phyloP scores from a whole-genome alignment of 2,797 vertebrate species.

The Pelodytes ibericus region DNA sequence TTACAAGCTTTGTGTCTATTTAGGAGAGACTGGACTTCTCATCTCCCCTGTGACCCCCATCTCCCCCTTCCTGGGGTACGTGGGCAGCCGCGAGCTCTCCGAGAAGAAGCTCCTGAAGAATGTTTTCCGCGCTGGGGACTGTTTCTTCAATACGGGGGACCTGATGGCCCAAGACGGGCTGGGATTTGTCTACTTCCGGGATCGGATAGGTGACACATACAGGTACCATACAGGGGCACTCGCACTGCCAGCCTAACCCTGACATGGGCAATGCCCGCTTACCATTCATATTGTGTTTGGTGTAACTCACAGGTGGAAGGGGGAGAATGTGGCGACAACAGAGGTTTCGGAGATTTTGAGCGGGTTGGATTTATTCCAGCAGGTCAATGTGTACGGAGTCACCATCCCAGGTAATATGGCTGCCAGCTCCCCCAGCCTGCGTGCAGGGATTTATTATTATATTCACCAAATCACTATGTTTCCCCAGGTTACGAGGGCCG shows the following conservation, averaged over 20 bases:
- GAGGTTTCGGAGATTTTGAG: constrained; percentile 82
- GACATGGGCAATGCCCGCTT: neutral
- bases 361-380: constrained; percentile 79
- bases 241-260: neutral
- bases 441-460: too few species aligned
- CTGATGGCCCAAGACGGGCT: constrained; percentile 65
- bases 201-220: constrained; percentile 71
- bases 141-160: constrained; percentile 72
- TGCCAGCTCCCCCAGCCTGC: too few species aligned
- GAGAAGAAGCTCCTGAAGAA: constrained; percentile 65
- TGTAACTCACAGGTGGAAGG: constrained; percentile 96
- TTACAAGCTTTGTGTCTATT: neutral
- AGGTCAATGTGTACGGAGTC: constrained; percentile 85
- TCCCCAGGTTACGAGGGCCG: constrained; percentile 81
- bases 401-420: constrained; percentile 76
- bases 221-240: constrained; percentile 44
- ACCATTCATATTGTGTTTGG: too few species aligned
- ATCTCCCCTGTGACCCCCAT: constrained; percentile 66
- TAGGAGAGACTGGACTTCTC: constrained; percentile 71
- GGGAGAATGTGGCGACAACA: constrained; percentile 88
- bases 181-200: constrained; percentile 68
- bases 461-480: neutral
- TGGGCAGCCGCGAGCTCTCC: constrained; percentile 62
- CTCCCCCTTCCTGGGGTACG: constrained; percentile 70
- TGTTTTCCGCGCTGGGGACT: constrained; percentile 64